These are phyloP conservation scores for Diarsia dahlii DNA, from an alignment of 2,888 invertebrate genomes.

Conservation along the genomic window DNA sequence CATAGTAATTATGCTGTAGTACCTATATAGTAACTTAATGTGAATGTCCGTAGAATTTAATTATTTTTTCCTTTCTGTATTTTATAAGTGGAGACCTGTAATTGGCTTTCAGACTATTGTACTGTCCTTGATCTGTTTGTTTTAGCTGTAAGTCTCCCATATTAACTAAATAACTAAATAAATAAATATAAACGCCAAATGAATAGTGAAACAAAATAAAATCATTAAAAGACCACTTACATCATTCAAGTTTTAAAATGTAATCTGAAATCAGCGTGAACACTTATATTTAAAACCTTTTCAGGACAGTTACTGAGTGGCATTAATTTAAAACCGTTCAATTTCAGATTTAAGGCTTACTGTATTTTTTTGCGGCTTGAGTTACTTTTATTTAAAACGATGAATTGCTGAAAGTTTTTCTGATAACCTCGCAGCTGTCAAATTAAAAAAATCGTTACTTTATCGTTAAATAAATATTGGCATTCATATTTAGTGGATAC, in stretches of 20 bases:
- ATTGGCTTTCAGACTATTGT: no score
- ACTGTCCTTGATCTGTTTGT: no score
- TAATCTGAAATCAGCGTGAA: conserved; percentile 11
- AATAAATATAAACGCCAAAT: background rate
- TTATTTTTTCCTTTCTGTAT: no score
- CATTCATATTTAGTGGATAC: no score
- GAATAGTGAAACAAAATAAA: conserved; percentile 1
- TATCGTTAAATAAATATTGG: background rate
- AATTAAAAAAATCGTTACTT: background rate
- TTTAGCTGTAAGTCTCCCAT: no score
- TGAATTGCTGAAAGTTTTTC: background rate
- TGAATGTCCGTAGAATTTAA: no score
- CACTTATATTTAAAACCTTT: conserved; percentile 15
- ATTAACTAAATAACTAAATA: no score
- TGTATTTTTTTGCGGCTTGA: conserved; percentile 16
- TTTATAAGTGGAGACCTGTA: no score
- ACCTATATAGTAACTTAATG: no score
- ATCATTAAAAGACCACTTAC: background rate
- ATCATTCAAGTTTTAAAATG: background rate
- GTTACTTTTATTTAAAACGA: conserved; percentile 10
- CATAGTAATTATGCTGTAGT: no score
- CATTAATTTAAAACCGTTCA: conserved; percentile 22
- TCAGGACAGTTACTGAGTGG: conserved; percentile 20
- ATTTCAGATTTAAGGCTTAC: conserved; percentile 29
- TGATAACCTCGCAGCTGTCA: background rate